phyloP scores from a whole-genome alignment of 2,888 invertebrate genomes.

The Sylvicola cinctus region DNA sequence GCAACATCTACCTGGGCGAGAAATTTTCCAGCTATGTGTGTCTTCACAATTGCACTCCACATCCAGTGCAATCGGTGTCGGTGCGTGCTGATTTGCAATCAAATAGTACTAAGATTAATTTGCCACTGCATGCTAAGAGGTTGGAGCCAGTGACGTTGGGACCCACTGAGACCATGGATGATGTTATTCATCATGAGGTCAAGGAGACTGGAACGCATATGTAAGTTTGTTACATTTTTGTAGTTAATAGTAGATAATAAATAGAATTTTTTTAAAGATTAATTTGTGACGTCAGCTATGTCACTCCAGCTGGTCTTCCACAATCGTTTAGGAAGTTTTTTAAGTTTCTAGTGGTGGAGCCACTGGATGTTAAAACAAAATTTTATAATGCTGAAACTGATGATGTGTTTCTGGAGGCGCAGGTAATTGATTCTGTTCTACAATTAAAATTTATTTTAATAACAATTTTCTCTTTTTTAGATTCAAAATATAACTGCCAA shows the following conservation, averaged over 20 bases:
- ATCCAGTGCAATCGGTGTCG: constrained; percentile 60
- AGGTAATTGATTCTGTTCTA: constrained; percentile 23
- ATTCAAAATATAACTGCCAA: constrained; percentile 87
- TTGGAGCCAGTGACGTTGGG: constrained; percentile 34
- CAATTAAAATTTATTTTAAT: too few species aligned
- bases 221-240: constrained; percentile 28
- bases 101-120: constrained; percentile 63
- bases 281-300: constrained; percentile 90
- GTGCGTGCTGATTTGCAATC: constrained; percentile 91
- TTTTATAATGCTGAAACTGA: constrained; percentile 86
- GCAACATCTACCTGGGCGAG: constrained; percentile 94
- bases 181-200: constrained; percentile 97
- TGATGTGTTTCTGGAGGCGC: constrained; percentile 51
- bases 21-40: constrained; percentile 96
- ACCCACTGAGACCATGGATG: constrained; percentile 75
- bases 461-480: constrained; percentile 24
- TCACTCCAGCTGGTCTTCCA: constrained; percentile 47
- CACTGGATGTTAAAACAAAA: constrained; percentile 95
- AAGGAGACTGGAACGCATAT: constrained; percentile 97
- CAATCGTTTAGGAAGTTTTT: constrained; percentile 91
- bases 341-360: constrained; percentile 94
- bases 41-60: constrained; percentile 85
- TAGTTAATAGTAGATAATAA: constrained; percentile 2
- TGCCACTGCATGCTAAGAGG: constrained; percentile 52
- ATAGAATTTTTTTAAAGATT: constrained; percentile 31